Percentiles rank a stretch among this genome's conserved stretches.
Conservation (phyloP, 2,888 invertebrate species). For the Yponomeuta evonymella region DNA sequence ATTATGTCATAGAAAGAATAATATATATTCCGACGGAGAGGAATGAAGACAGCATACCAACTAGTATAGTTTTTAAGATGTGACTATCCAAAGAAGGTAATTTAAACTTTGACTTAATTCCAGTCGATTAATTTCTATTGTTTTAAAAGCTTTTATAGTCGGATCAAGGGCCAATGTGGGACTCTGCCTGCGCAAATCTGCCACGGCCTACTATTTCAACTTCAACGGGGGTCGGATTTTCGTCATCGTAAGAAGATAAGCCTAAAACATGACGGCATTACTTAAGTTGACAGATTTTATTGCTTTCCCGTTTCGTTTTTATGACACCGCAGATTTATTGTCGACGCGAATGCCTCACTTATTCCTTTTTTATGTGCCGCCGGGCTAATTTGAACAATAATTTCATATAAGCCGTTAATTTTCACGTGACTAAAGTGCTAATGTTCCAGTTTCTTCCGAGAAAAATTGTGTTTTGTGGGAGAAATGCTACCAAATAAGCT, state of each 20-base stretch:
- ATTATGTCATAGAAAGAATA: too few relatives aligned
- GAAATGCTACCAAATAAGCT: too few relatives aligned
- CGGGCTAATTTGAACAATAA: slow-evolving; percentile 29
- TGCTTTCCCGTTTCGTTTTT: slow-evolving; percentile 53
- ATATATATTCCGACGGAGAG: too few relatives aligned
- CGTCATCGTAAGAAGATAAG: slow-evolving; percentile 49
- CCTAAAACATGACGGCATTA: slow-evolving; percentile 51
- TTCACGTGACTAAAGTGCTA: slow-evolving; percentile 6
- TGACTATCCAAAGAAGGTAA: too few relatives aligned
- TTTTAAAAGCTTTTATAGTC: neutral
- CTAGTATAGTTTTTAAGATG: too few relatives aligned
- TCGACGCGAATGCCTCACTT: slow-evolving; percentile 35
- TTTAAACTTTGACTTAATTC: neutral
- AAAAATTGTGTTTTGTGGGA: neutral
- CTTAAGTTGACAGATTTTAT: slow-evolving; percentile 60
- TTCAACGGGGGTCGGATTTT: slow-evolving; percentile 37
- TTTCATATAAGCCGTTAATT: slow-evolving; percentile 5
- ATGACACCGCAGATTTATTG: slow-evolving; percentile 53
- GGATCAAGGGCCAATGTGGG: neutral
- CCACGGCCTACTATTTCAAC: neutral
- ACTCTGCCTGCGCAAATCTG: neutral
- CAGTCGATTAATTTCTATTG: neutral
- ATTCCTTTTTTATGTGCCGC: slow-evolving; percentile 33
- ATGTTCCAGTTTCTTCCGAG: neutral
- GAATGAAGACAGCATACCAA: too few relatives aligned